Evolutionary conservation across 2,113 vertebrate species (phyloP), one percentile per base, ranked within the genome.

Genomic region (Pseudorasbora parva): DNA sequence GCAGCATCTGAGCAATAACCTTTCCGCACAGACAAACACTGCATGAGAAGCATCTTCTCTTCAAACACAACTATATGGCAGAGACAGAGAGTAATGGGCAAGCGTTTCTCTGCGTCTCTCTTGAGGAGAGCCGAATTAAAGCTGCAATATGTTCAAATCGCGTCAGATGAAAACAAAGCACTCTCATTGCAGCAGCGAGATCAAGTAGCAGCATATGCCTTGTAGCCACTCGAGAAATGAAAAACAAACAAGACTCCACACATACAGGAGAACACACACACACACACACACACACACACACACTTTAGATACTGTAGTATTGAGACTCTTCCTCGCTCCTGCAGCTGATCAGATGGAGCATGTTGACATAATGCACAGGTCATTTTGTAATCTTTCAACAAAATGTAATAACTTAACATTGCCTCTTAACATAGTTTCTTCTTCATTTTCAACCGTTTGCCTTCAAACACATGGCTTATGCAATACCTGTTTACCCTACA

Each of bases 181-280:
- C 3, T 81, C 60, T 80, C 78, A 49, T 80, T 80, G 27, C 43
- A 33, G 78, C 43, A 66, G 59, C 30, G 41, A 56, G 78, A 51
- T 81, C 47, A 81, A 81, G 78, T 17, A 77, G 62, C 62, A 30
- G 60, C 64, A 81, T 81, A 81, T 69, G 79, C 45, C 64, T 81
- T n/a, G 45, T 8, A 81, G 8, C 27, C 79, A 23, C 62, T 69
- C 30, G 45, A 71, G 79, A 41, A 68, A 81, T 81, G 37, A 69
- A 54, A 81, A 51, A 69, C 45, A 81, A 81, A 69, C 62, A 69
- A 54, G 45, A 54, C 45, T 30, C 8, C 64, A 68, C 60, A 56
- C 78, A 56, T 2, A 27, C 15, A 64, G 23, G 12, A 8, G 25
- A 68, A 81, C 17, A 54, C n/a, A n/a, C 14, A 54, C 25, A 30